phyloP scores from a whole-genome alignment of 2,113 vertebrate species.

The Corydoras sp. region DNA sequence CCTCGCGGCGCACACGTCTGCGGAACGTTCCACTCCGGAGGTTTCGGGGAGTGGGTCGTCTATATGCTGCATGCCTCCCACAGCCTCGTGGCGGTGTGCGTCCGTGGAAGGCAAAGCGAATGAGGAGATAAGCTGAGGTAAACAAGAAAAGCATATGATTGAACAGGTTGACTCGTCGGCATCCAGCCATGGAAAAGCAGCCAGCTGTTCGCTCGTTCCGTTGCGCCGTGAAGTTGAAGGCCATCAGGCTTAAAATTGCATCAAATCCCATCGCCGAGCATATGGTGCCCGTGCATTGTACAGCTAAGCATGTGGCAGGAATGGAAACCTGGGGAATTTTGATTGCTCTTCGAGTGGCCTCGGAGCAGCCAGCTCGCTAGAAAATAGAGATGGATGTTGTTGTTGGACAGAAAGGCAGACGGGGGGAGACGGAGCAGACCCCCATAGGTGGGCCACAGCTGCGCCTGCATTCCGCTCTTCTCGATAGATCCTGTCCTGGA shows the following conservation, averaged over 20 bases:
- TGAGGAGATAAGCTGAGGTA: slow-evolving; percentile 28
- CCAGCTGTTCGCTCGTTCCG: slow-evolving; percentile 50
- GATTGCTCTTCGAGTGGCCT: slow-evolving; percentile 40
- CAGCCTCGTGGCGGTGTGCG: slow-evolving; percentile 2
- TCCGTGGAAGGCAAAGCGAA: slow-evolving; percentile 30
- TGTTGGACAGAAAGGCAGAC: slow-evolving; percentile 39
- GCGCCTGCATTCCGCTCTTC: slow-evolving; percentile 8
- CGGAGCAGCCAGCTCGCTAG: slow-evolving; percentile 39
- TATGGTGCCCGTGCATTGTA: slow-evolving; percentile 41
- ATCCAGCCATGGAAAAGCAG: slow-evolving; percentile 37
- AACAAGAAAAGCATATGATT: slow-evolving; percentile 41
- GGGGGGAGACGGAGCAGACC: slow-evolving; percentile 18
- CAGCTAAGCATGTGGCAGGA: slow-evolving; percentile 49
- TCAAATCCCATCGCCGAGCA: slow-evolving; percentile 41
- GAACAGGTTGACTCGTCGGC: slow-evolving; percentile 43
- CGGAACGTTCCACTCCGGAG: slow-evolving; percentile 16
- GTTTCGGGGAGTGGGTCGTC: too few relatives aligned
- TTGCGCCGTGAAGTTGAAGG: slow-evolving; percentile 37
- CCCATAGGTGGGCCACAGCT: slow-evolving; percentile 39
- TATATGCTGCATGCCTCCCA: too few relatives aligned
- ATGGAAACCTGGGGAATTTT: slow-evolving; percentile 47
- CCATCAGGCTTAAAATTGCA: slow-evolving; percentile 41
- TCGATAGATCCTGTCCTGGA: slow-evolving; percentile 28
- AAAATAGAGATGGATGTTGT: slow-evolving; percentile 50
- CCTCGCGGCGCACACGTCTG: neutral